Base-by-base conservation (phyloP, 2,888 invertebrate genomes). In the Tetheella fluctuosa region DNA sequence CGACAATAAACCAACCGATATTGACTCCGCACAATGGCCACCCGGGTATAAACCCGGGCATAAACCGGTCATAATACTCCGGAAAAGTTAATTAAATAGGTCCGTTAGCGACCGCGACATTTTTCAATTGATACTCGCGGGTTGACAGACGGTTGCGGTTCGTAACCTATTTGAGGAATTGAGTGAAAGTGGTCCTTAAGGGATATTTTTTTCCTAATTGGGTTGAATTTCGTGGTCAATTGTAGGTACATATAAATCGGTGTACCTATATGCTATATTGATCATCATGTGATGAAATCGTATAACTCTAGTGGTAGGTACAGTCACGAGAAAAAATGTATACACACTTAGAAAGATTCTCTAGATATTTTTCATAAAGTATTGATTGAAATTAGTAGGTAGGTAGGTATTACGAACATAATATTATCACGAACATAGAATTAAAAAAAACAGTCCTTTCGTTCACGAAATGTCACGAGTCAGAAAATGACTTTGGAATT, bases 1-100 rank as follows among this genome's bases (percentile, higher is more conserved):
- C 72, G 77, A 83, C 85, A 87, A 89, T 89, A 89, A 89, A 85
- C 81, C 84, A 75, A 74, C 84, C 84, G 84, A 89, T 90, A 90
- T 89, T 89, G 86, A 86, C 80, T 83, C 83, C 77, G 79, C 81
- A 90, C 89, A 90, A 90, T 88, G 79, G 82, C 78, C 76, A 76
- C 71, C 74, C 74, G 80, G 77, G 80, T 76, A 84, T 87, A 85
- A 86, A 85, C 81, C 80, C 79, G 79, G 78, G 77, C 81, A 83
- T 85, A 84, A 89, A 84, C 83, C 82, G 81, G 79, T 82, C 83
- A 84, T 86, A 86, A 86, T 85, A 80, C 83, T 64, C 78, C 73
- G 77, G 77, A 70, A 80, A 84, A 86, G 86, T 89, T 90, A 90
- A 90, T 90, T 90, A 90, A 89, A 88, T 81, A 81, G 84, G 83